Base-by-base conservation (phyloP, 2,888 invertebrate genomes). In the Thereva unica region DNA sequence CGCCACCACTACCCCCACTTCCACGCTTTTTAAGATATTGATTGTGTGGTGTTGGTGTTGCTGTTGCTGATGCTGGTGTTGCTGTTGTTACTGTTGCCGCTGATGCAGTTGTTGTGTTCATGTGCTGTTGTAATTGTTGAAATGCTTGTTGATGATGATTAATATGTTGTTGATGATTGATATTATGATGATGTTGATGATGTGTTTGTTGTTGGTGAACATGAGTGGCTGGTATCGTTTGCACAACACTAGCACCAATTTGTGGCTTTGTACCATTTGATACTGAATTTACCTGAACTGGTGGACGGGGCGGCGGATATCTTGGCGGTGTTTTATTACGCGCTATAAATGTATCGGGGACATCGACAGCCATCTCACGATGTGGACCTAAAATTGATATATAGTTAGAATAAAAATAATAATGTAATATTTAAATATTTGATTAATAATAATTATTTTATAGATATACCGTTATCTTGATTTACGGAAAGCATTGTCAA, bases 291-390 rank as follows among this genome's bases (percentile, higher is more conserved):
- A 87, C 86, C 85, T 87, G 87, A 66, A 69, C 67, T 72, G 87
- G 85, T 73, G 88, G 87, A 74, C 90, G 87, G 64, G 91, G 91
- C 56, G 92, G 92, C 71, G 92, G 92, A 85, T 93, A 95, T 76
- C 93, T 86, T 45, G 95, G 95, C 50, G 94, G 93, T 72, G 93
- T 93, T 84, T 95, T 95, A 82, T 91, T 91, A 76, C 91, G 85
- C 73, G 91, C 93, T 77, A 94, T 89, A 85, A 95, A 95, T 76
- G 90, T 91, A 80, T 95, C 95, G 77, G 97, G 97, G 76, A 96
- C 96, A 84, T 97, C 97, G 82, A 97, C 96, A 80, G 97, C 95
- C 93, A 97, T 95, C 88, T 97, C 97, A 80, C 97, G 90, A 86
- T 96, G 96, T 78, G 93, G 93, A 82, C 91, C 91, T 85, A 82